Conservation (phyloP, 2,888 invertebrate genomes). For the Andrena haemorrhoa region DNA sequence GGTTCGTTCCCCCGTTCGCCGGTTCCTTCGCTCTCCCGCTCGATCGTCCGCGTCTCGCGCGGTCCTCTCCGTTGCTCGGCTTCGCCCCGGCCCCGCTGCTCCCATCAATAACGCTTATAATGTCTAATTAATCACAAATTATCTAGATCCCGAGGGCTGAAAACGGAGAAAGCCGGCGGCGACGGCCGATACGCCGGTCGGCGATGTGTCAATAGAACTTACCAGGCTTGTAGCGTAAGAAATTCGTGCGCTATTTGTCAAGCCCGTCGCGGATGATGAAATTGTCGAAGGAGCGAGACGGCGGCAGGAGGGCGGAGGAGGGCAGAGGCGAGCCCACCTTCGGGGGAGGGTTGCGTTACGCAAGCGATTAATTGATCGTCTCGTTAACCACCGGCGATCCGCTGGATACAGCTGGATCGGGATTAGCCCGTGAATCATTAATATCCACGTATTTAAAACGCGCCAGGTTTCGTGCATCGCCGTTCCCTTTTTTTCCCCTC, state of each 20-base stretch:
- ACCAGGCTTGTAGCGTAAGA: slow-evolving; percentile 13
- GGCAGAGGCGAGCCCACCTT: neutral
- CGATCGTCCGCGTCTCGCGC: slow-evolving; percentile 61
- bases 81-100: slow-evolving; percentile 69
- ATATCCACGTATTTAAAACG: slow-evolving; percentile 42
- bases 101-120: slow-evolving; percentile 84
- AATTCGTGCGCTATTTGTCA: slow-evolving; percentile 46
- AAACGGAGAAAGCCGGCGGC: slow-evolving; percentile 53
- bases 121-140: slow-evolving; percentile 84
- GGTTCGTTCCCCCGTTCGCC: slow-evolving; percentile 50
- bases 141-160: slow-evolving; percentile 78
- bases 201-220: slow-evolving; percentile 46
- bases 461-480: slow-evolving; percentile 34
- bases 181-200: slow-evolving; percentile 6
- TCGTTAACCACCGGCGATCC: slow-evolving; percentile 31
- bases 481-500: neutral
- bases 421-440: slow-evolving; percentile 40
- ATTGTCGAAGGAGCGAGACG: slow-evolving; percentile 21
- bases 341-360: slow-evolving; percentile 10
- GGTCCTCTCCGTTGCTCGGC: slow-evolving; percentile 26
- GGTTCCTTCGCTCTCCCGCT: slow-evolving; percentile 55
- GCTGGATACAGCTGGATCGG: slow-evolving; percentile 10
- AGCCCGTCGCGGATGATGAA: slow-evolving; percentile 23
- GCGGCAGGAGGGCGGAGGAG: neutral
- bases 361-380: slow-evolving; percentile 52